Conservation (phyloP, 1,140 invertebrate genomes). For the Steinernema feltiae region DNA sequence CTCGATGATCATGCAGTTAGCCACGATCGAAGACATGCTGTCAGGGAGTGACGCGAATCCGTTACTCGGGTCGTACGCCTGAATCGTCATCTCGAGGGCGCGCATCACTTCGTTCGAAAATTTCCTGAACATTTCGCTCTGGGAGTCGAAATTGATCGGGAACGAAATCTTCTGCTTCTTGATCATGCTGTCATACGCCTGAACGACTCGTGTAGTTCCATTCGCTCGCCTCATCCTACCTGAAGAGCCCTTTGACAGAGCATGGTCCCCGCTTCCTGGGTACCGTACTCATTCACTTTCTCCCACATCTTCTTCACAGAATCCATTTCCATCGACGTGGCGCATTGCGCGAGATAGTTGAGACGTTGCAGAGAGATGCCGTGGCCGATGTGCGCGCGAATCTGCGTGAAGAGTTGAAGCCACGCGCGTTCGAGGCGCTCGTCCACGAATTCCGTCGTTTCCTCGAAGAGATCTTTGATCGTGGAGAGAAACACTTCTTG, state of each 20-base stretch:
- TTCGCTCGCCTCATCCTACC: slow-evolving; percentile 8
- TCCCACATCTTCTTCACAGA: slow-evolving; percentile 42
- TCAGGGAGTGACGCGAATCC: slow-evolving; percentile 41
- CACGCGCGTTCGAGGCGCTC: slow-evolving; percentile 44
- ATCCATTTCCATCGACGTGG: slow-evolving; percentile 50
- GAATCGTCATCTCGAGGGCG: slow-evolving; percentile 41
- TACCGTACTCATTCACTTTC: slow-evolving; percentile 37
- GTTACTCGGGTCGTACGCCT: slow-evolving; percentile 28
- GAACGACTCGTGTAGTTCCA: not conserved
- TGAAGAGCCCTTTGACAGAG: slow-evolving; percentile 32
- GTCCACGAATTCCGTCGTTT: slow-evolving; percentile 38
- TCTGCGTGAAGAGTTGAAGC: slow-evolving; percentile 34
- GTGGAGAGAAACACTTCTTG: slow-evolving; percentile 47
- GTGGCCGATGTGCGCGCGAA: slow-evolving; percentile 38
- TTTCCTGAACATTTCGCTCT: slow-evolving; percentile 30
- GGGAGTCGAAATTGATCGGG: slow-evolving; percentile 25
- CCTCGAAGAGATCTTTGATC: slow-evolving; percentile 38
- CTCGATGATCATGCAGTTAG: slow-evolving; percentile 39
- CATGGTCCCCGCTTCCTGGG: slow-evolving; percentile 30
- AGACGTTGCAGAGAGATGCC: slow-evolving; percentile 49
- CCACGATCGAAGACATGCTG: slow-evolving; percentile 34
- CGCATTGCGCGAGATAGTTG: slow-evolving; percentile 46
- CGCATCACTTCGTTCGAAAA: slow-evolving; percentile 36
- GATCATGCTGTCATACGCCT: not conserved
- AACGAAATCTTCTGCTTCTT: slow-evolving; percentile 26